These are phyloP conservation scores for Xiphydria camelus DNA, from an alignment of 2,888 invertebrate species.

Conservation along the genomic window DNA sequence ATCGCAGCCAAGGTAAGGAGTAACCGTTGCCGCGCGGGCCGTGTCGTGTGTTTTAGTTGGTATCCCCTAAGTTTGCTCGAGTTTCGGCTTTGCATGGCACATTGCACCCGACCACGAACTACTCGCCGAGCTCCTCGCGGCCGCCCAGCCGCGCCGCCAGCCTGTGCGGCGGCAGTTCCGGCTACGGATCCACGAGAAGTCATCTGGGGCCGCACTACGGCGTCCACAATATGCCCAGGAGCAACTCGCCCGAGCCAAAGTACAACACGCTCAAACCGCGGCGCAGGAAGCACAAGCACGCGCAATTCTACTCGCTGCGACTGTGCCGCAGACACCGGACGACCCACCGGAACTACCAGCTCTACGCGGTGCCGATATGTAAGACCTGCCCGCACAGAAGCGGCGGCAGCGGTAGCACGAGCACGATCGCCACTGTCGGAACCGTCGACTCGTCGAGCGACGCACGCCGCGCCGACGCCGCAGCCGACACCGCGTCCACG, in stretches of 20 bases:
- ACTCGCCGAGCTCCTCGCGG: conserved; percentile 44
- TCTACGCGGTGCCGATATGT: conserved; percentile 52
- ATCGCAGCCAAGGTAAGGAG: no score
- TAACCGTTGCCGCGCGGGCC: conserved; percentile 8
- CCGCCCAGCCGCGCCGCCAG: conserved; percentile 43
- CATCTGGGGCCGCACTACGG: conserved; percentile 55
- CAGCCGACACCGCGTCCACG: conserved; percentile 17
- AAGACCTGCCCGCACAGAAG: conserved; percentile 45
- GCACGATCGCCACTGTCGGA: conserved; percentile 39
- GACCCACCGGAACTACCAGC: conserved; percentile 40
- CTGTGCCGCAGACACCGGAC: conserved; percentile 45
- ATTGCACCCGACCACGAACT: conserved; percentile 42
- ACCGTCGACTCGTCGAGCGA: conserved; percentile 23
- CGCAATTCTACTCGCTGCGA: conserved; percentile 43
- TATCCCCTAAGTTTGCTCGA: conserved; percentile 53
- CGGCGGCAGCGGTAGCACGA: conserved; percentile 31
- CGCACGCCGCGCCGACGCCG: conserved; percentile 23
- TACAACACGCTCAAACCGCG: conserved; percentile 53
- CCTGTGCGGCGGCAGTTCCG: conserved; percentile 55
- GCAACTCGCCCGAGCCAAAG: conserved; percentile 49
- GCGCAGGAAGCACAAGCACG: conserved; percentile 46
- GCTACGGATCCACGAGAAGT: conserved; percentile 60
- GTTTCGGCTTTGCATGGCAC: conserved; percentile 54
- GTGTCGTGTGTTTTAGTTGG: conserved; percentile 50
- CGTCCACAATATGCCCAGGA: conserved; percentile 51